Base-by-base conservation (phyloP, 2,113 vertebrate species). In the Osmerus mordax region DNA sequence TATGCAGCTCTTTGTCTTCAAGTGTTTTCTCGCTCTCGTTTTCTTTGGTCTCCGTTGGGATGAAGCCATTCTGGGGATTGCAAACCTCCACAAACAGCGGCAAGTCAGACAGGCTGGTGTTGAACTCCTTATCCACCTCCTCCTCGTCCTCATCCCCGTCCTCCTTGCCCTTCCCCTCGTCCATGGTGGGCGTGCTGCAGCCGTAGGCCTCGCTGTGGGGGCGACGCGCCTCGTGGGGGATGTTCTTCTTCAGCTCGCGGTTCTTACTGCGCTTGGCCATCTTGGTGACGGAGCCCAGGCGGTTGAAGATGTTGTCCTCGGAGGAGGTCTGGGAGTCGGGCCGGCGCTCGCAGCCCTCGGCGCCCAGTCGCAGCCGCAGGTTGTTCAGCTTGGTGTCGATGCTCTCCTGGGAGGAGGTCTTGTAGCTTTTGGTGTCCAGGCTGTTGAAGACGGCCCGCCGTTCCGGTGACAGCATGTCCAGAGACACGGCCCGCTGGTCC, bases 271-370 rank as follows among this genome's bases (percentile, higher is more conserved):
- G 93, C 82, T 95, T 97, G 70, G 94, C 93, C 83, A 95, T 87
- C 73, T 84, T 94, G 72, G 95, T 92, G 2, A 95, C 92, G 0
- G 89, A 92, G 41, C 96, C 93, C 15, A 98, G 91, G 61, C 96
- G 96, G 87, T 98, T 98, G 76, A 97, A 92, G 83, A 98, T 96
- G 85, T 98, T 97, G 82, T 98, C 96, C 82, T 98, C 96, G 0
- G 96, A 97, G 0, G 93, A 83, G 0, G 95, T 94, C 81, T 97
- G 94, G 54, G 92, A 82, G 78, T 75, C 72, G 3, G 82, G 69
- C 0, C 90, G 90, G 5, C 86, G 92, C 71, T 92, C 91, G 59
- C 94, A 91, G 72, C 93, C 93, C 68, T 95, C 94, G 0, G 91
- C 67, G 75, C 51, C 54, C 3, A 79, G 81, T 8, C 94, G 93